Percentiles rank a stretch among this genome's conserved stretches.
Evolutionary conservation across 2,113 vertebrate species (phyloP).

Genomic region (Sander vitreus): DNA sequence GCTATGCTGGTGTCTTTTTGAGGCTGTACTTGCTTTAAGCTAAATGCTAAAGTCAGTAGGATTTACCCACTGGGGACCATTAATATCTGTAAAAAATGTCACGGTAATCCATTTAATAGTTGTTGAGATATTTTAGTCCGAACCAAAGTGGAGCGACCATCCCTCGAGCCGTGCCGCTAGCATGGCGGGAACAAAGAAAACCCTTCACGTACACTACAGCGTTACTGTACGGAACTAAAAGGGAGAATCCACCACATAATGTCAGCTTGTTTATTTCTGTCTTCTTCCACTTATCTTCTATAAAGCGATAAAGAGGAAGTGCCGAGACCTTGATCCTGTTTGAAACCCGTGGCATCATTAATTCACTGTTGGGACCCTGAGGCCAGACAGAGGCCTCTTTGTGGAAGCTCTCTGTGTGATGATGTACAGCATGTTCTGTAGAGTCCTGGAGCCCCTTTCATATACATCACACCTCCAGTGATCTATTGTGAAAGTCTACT

Average conservation of each 20-base stretch:
- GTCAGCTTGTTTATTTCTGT: not conserved
- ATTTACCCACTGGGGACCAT: not conserved
- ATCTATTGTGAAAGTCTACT: conserved; percentile 32
- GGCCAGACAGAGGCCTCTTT: conserved; percentile 47
- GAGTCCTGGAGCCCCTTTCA: not conserved
- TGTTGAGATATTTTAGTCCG: not conserved
- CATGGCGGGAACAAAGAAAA: not conserved
- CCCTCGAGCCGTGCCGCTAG: not conserved
- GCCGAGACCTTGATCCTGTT: not conserved
- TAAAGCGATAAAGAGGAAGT: not conserved
- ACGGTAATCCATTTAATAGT: not conserved
- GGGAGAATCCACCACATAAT: not conserved
- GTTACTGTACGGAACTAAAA: not conserved
- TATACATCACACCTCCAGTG: conserved; percentile 38
- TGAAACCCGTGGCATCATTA: conserved; percentile 5
- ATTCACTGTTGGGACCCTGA: not conserved
- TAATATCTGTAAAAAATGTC: not conserved
- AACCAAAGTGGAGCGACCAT: not conserved
- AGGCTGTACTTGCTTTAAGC: not conserved
- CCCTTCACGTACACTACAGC: not conserved
- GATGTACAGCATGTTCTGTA: conserved; percentile 42
- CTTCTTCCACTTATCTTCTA: not conserved
- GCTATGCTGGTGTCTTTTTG: not conserved
- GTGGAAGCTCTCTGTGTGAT: not conserved
- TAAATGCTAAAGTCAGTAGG: not conserved